Evolutionary conservation across 2,797 vertebrate genomes (phyloP), one percentile per base, ranked within the genome.

Genomic region (Cuculus canorus): DNA sequence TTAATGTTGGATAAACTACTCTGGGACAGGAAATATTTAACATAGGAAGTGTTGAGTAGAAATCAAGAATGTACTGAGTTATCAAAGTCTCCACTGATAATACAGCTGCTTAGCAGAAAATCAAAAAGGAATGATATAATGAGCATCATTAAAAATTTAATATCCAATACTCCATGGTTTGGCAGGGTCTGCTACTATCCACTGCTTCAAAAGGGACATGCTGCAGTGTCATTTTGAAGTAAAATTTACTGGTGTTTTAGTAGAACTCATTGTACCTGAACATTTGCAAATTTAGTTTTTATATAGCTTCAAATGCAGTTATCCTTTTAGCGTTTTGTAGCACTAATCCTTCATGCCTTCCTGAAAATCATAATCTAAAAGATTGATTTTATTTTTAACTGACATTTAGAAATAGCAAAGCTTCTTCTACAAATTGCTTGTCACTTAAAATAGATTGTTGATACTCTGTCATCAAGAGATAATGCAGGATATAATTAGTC

Each of bases 401-500:
- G 86, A 82, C 69, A 96, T 84, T 95, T 95, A 85, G 50, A 96
- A 95, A 54, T 93, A 54, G 70, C 35, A 95, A 57, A 92, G 32
- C 87, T 95, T 92, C 85, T 97, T 87, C 86, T 90, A 94, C 72
- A 97, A 97, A 96, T 96, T 93, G 73, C 89, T 95, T 96, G 93
- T 96, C 88, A 95, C 93, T 96, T 96, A 96, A 97, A 96, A 95
- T 89, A 95, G 90, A 95, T 88, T 95, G 91, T 86, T 96, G 86
- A 91, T 97, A 94, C 41, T 95, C 57, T 95, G 59, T 94, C 88
- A 97, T 96, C 91, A 97, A 95, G 73, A 91, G 69, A 95, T 95
- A 97, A 93, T 94, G 82, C 61, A 80, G 91, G 76, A 93, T 97
- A 95, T 97, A 97, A 97, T 97, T 97, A 96, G 95, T 95, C 48